These are phyloP conservation scores for Lissocephala sabroskyi DNA, from an alignment of 2,888 invertebrate species.

Conservation along the genomic window DNA sequence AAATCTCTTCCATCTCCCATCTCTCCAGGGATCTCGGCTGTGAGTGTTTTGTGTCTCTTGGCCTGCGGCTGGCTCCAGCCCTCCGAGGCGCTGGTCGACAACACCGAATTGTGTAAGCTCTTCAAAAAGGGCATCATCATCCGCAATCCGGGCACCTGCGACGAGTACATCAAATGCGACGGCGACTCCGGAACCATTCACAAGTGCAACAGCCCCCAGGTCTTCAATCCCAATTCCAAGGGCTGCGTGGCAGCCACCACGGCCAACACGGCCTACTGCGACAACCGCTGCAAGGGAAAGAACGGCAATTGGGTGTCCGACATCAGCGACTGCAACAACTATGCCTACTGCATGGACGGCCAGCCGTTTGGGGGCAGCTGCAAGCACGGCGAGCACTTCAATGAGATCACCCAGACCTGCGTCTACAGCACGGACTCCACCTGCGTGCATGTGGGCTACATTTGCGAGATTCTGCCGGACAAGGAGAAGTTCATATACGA, in stretches of 20 bases:
- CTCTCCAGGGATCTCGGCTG: no score
- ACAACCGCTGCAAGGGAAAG: constrained; percentile 45
- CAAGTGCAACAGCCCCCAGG: constrained; percentile 26
- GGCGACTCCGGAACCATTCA: constrained; percentile 22
- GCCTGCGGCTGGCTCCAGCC: constrained; percentile 8
- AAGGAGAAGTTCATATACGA: constrained; percentile 46
- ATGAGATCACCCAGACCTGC: constrained; percentile 48
- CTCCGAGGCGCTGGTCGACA: constrained; percentile 12
- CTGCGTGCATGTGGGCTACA: constrained; percentile 52
- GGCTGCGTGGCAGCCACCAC: constrained; percentile 39
- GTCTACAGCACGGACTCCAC: constrained; percentile 34
- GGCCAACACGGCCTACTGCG: constrained; percentile 39
- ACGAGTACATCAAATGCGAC: constrained; percentile 54
- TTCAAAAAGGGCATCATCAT: constrained; percentile 48
- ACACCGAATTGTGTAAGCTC: constrained; percentile 44
- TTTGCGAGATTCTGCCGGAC: constrained; percentile 54
- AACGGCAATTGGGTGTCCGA: constrained; percentile 46
- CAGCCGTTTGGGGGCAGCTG: constrained; percentile 35
- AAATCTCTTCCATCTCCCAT: no score
- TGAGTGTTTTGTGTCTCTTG: constrained; percentile 25
- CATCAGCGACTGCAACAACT: constrained; percentile 50
- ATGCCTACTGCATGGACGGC: constrained; percentile 49
- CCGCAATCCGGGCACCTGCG: constrained; percentile 57
- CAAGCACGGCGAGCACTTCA: constrained; percentile 36
- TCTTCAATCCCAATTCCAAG: constrained; percentile 35